Evolutionary conservation across 35 echinoderm and acorn worm genomes (phyloP), one percentile per base, ranked within the genome.

Genomic region (Lytechinus variegatus): DNA sequence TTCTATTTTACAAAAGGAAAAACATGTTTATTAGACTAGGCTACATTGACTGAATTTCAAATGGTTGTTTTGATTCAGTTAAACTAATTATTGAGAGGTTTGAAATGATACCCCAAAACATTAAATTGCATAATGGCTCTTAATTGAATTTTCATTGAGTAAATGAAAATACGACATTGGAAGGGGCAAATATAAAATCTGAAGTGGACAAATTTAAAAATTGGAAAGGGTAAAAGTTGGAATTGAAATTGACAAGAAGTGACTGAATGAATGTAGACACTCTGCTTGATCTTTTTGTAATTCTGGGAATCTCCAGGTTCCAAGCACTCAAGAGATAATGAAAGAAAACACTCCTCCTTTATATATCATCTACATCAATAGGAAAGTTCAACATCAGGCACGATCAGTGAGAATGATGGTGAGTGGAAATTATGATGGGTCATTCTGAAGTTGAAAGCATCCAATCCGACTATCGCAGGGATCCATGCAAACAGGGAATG

Each of bases 311-410:
- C 66, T 24, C 66, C 19, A 79, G 66, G 66, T 79, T 24, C 21
- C 16, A 0, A 24, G 66, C 66, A 79, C 66, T 79, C 66, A 3
- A 79, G 19, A 79, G 66, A 79, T 79, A 79, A 79, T 79, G 66
- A 79, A 79, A 79, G 66, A 79, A 79, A 79, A 79, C 66, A 79
- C 14, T 79, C 66, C n/a, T 79, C 66, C 66, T n/a, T 79, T 79
- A 79, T 24, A 79, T n/a, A 79, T n/a, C 66, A 24, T 79, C 21
- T 16, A 24, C 19, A 16, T 79, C 21, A 19, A 79, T 79, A 24
- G 66, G 8, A 79, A 79, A 79, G 66, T 79, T 79, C 66, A 79
- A 79, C 14, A 19, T 79, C 6, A 24, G n/a, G 66, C 66, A 19
- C 66, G n/a, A 16, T 79, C 19, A 16, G 19, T 79, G 66, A 79